These are phyloP conservation scores for Alethe castanea DNA, from an alignment of 2,113 vertebrate species.

Conservation along the genomic window DNA sequence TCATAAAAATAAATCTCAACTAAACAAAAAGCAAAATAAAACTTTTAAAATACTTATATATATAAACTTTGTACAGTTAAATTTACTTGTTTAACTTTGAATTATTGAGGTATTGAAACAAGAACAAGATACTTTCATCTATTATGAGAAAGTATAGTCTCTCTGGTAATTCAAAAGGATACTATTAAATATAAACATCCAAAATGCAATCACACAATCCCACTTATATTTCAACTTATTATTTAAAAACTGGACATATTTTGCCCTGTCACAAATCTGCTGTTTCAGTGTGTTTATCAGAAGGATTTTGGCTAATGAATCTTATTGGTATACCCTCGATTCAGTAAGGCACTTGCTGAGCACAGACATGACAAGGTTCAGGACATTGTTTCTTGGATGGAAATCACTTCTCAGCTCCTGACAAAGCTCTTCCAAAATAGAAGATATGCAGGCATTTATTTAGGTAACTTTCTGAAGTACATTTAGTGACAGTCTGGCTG, in stretches of 20 bases:
- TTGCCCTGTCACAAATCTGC: not conserved
- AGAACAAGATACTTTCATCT: not conserved
- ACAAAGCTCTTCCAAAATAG: not conserved
- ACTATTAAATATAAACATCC: not conserved
- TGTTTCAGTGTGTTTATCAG: not conserved
- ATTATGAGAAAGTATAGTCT: not conserved
- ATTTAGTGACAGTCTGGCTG: not conserved
- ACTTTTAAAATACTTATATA: not conserved
- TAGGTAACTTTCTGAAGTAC: not conserved
- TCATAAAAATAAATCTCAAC: not conserved
- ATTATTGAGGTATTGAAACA: not conserved
- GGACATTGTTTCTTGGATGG: not conserved
- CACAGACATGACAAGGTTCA: not conserved
- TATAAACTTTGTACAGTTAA: not conserved
- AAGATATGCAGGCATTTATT: not conserved
- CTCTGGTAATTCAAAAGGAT: not conserved
- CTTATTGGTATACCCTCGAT: not conserved
- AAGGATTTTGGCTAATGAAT: not conserved
- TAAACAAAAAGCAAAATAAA: not conserved
- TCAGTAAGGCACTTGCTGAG: not conserved
- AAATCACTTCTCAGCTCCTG: not conserved
- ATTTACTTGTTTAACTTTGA: not conserved
- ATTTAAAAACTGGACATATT: not conserved
- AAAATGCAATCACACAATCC: not conserved
- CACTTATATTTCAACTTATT: not conserved